phyloP scores from a whole-genome alignment of 2,888 invertebrate species.

The Gnatocerus cornutus region DNA sequence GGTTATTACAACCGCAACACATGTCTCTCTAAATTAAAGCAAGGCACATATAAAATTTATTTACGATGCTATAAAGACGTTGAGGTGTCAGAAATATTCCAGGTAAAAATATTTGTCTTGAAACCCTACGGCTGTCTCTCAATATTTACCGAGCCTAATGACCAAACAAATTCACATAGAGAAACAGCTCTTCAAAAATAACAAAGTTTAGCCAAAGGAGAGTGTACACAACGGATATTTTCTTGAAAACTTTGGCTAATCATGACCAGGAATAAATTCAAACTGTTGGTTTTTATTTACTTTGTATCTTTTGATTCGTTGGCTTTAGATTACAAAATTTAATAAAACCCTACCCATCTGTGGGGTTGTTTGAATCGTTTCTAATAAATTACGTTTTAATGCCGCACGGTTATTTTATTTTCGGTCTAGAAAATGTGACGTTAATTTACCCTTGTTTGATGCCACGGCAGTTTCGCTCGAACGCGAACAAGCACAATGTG shows the following conservation, averaged over 20 bases:
- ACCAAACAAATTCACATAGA: constrained; percentile 27
- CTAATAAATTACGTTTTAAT: no score
- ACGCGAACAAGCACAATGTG: neutral
- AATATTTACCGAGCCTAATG: constrained; percentile 35
- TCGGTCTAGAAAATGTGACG: no score
- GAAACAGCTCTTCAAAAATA: constrained; percentile 1
- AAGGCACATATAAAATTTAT: constrained; percentile 47
- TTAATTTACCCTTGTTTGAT: no score
- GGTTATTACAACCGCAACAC: constrained; percentile 47
- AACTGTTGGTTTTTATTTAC: no score
- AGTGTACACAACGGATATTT: neutral
- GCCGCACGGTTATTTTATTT: no score
- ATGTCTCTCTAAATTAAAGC: constrained; percentile 44
- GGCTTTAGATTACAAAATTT: no score
- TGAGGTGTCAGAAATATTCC: constrained; percentile 38
- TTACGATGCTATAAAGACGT: constrained; percentile 49
- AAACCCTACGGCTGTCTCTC: constrained; percentile 22
- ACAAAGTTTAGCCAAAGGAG: constrained; percentile 1
- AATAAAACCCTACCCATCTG: no score
- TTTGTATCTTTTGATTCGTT: no score
- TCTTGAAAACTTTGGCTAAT: no score
- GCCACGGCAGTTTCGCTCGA: no score
- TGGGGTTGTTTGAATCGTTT: no score
- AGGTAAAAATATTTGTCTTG: constrained; percentile 33
- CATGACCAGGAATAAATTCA: no score